phyloP scores from a whole-genome alignment of 2,888 invertebrate genomes.

The Hirtodrosophila histrioides region DNA sequence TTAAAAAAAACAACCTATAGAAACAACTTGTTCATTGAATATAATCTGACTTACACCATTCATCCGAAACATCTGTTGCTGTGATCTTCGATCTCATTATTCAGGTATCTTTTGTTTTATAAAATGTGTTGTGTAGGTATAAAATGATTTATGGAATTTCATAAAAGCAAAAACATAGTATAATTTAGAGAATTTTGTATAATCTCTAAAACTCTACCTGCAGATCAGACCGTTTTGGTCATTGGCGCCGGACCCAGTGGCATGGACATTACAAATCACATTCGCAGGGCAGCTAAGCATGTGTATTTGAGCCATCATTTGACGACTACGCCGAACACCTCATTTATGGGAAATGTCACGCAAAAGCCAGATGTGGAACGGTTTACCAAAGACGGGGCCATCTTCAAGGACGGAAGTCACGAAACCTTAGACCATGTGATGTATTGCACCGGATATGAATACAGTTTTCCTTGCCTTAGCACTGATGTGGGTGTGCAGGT shows the following conservation, averaged over 20 bases:
- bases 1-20: background rate
- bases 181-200: no score
- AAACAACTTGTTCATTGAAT: background rate
- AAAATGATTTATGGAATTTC: no score
- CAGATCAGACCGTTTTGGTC: constrained; percentile 89
- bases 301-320: constrained; percentile 90
- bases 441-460: constrained; percentile 92
- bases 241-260: constrained; percentile 95
- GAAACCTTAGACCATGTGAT: constrained; percentile 89
- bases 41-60: background rate
- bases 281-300: constrained; percentile 87
- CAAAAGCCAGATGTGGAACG: constrained; percentile 87
- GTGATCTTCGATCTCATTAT: no score
- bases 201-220: no score
- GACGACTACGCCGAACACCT: constrained; percentile 85
- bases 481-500: constrained; percentile 88
- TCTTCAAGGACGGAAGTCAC: constrained; percentile 88
- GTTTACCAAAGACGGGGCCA: constrained; percentile 85
- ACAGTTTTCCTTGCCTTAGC: constrained; percentile 90
- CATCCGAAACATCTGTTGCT: no score
- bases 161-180: no score
- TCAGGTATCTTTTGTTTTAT: no score
- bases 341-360: constrained; percentile 88
- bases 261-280: constrained; percentile 89
- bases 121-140: no score